Evolutionary conservation across 2,113 vertebrate genomes (phyloP).

Genomic region (Beaufortia kweichowensis): DNA sequence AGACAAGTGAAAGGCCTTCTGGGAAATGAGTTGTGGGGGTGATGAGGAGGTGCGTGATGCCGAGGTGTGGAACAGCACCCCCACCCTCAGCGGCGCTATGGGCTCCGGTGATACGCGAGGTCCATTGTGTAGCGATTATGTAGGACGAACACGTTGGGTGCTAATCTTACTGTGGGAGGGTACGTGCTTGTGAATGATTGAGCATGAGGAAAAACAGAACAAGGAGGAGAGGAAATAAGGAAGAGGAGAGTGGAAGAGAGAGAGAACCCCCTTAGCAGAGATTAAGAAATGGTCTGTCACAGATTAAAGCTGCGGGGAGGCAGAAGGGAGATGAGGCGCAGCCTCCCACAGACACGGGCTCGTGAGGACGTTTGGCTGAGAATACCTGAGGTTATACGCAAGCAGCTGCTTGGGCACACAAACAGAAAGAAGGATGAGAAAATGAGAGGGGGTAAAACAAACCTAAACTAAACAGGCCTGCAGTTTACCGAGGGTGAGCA

Average conservation of each 20-base stretch:
- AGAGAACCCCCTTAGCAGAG: conserved; percentile 73
- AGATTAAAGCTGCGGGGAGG: conserved; percentile 81
- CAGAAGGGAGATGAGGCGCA: conserved; percentile 75
- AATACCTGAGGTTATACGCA: conserved; percentile 71
- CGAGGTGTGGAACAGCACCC: conserved; percentile 35
- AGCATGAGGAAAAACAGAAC: conserved; percentile 35
- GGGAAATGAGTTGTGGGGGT: conserved; percentile 20
- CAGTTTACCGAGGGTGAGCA: conserved; percentile 67
- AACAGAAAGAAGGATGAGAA: conserved; percentile 60
- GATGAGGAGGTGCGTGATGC: conserved; percentile 14
- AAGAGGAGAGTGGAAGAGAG: conserved; percentile 50
- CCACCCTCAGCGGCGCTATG: conserved; percentile 37
- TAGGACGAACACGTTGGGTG: conserved; percentile 74
- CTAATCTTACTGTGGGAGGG: conserved; percentile 80
- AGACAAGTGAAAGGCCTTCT: conserved; percentile 15
- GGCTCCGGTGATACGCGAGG: conserved; percentile 66
- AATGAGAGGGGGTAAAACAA: conserved; percentile 74
- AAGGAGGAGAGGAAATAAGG: conserved; percentile 44
- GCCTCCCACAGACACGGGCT: conserved; percentile 78
- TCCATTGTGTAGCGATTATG: conserved; percentile 77
- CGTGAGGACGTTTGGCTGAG: conserved; percentile 75
- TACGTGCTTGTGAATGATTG: conserved; percentile 76
- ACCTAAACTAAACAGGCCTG: conserved; percentile 76
- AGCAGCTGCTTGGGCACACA: conserved; percentile 52
- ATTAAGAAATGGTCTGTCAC: conserved; percentile 84